Evolutionary conservation across 1,140 invertebrate genomes (phyloP).

Genomic region (Drosophila azteca): DNA sequence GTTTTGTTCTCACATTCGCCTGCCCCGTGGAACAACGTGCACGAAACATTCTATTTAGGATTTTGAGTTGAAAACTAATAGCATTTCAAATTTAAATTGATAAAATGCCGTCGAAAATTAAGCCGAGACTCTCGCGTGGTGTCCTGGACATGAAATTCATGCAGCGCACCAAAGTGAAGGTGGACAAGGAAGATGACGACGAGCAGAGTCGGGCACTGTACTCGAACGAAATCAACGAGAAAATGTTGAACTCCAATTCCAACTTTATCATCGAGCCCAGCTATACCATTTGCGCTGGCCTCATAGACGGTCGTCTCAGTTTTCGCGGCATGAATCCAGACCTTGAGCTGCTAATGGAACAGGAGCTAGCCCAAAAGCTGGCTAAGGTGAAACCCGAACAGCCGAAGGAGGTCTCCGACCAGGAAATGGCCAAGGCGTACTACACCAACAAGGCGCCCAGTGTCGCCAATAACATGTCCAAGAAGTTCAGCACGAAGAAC

Average conservation of each 20-base stretch:
- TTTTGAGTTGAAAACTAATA: neutral
- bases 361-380: conserved; percentile 83
- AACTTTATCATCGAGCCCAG: conserved; percentile 91
- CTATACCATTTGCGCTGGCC: conserved; percentile 89
- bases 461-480: conserved; percentile 59
- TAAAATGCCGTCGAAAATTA: conserved; percentile 73
- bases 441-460: conserved; percentile 81
- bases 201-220: conserved; percentile 87
- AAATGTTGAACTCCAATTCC: conserved; percentile 85
- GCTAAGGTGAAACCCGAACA: conserved; percentile 76
- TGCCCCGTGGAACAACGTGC: conserved; percentile 44
- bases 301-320: conserved; percentile 92
- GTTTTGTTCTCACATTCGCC: conserved; percentile 57
- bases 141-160: conserved; percentile 94
- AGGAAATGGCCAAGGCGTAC: conserved; percentile 87
- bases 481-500: conserved; percentile 71
- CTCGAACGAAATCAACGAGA: conserved; percentile 87
- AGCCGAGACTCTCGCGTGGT: conserved; percentile 87
- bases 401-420: conserved; percentile 88
- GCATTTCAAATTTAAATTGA: neutral
- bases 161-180: conserved; percentile 93
- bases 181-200: conserved; percentile 90
- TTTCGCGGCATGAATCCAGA: conserved; percentile 95
- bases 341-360: conserved; percentile 90
- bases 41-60: neutral